These are phyloP conservation scores for Chroicocephalus ridibundus DNA, from an alignment of 2,113 vertebrate species.

Conservation along the genomic window DNA sequence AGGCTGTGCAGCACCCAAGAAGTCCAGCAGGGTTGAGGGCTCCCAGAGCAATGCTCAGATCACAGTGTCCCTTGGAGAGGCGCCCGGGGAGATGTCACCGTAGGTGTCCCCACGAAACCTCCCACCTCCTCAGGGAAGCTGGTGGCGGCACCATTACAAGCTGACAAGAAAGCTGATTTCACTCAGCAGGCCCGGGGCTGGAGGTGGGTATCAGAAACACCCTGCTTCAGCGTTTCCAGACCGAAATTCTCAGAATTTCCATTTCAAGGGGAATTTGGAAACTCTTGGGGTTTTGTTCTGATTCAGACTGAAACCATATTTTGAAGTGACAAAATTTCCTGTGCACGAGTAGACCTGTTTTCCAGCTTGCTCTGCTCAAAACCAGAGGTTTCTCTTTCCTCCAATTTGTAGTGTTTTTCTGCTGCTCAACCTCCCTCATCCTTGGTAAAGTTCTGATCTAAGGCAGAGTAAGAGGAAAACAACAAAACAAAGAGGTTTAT, in stretches of 20 bases:
- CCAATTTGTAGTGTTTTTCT: neutral
- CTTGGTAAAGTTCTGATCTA: neutral
- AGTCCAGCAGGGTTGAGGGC: neutral
- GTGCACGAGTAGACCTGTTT: neutral
- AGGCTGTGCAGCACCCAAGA: neutral
- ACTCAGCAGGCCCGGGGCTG: neutral
- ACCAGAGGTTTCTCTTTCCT: neutral
- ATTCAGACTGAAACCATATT: conserved; percentile 33
- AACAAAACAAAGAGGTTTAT: neutral
- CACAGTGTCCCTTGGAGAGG: fast-evolving
- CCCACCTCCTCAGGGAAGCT: neutral
- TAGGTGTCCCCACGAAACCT: neutral
- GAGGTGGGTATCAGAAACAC: neutral
- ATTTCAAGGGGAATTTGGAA: conserved; percentile 37
- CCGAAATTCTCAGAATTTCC: conserved; percentile 21
- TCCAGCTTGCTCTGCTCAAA: neutral
- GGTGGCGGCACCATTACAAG: fast-evolving
- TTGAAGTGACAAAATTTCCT: conserved; percentile 17
- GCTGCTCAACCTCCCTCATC: neutral
- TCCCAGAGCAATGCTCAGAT: neutral
- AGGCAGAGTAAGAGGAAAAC: neutral
- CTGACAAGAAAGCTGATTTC: neutral
- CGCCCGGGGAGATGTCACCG: fast-evolving
- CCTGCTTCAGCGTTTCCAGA: neutral
- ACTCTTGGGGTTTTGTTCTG: conserved; percentile 13